Conservation (phyloP, 2,888 invertebrate genomes). For the Drosophila dives region DNA sequence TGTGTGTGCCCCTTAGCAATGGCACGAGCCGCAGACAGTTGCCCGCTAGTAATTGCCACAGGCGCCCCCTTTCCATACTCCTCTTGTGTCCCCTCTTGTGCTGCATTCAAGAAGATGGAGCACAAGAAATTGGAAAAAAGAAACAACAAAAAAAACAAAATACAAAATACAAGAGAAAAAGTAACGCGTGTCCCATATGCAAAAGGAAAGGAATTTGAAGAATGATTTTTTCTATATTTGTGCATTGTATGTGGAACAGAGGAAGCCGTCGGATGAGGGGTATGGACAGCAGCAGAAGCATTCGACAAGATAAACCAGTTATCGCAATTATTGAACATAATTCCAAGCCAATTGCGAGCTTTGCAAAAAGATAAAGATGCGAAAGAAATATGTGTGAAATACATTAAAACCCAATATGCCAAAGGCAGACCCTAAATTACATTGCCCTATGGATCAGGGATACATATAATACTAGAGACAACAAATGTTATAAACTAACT, state of each 20-base stretch:
- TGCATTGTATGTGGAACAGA: constrained; percentile 7
- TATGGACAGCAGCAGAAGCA: not conserved
- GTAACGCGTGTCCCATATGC: constrained; percentile 52
- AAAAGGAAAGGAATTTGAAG: constrained; percentile 45
- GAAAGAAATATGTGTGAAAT: not conserved
- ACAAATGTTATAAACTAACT: not conserved
- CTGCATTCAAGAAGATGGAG: not conserved
- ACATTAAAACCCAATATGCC: not conserved
- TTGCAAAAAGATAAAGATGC: not conserved
- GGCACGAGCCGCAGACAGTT: constrained; percentile 48
- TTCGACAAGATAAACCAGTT: constrained; percentile 4
- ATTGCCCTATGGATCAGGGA: not conserved
- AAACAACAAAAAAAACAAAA: not conserved
- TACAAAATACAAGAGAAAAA: not conserved
- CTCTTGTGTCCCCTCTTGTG: not conserved
- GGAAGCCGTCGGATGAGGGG: not conserved
- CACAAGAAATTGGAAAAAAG: constrained; percentile 42
- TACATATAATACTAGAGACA: not conserved
- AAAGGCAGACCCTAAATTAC: not conserved
- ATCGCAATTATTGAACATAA: not conserved
- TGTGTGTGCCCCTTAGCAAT: constrained; percentile 26
- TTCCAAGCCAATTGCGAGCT: not conserved
- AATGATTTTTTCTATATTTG: constrained; percentile 29
- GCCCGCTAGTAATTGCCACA: constrained; percentile 28
- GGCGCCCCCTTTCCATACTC: not conserved